phyloP scores from a whole-genome alignment of 1,140 invertebrate genomes.

The Drosophila ironensis region DNA sequence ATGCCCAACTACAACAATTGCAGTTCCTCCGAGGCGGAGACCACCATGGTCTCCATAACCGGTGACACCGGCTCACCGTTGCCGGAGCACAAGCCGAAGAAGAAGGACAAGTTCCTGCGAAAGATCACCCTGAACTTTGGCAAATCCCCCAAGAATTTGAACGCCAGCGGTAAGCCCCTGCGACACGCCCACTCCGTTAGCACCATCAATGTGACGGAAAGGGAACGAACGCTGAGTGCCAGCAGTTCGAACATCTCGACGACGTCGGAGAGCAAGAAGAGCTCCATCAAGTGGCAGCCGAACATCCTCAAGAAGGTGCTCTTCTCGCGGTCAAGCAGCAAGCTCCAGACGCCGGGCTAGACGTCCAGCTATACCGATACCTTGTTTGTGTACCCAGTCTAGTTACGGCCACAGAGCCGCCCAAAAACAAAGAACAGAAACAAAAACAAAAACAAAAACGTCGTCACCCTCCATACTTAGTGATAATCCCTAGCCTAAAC shows the following conservation, averaged over 20 bases:
- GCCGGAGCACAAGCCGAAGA: conserved; percentile 50
- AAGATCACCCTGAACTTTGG: conserved; percentile 42
- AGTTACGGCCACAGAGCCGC: conserved; percentile 6
- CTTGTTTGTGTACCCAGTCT: conserved; percentile 6
- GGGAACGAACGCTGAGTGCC: conserved; percentile 45
- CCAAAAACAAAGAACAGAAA: too few species aligned
- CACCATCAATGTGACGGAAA: conserved; percentile 54
- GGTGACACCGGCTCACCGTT: conserved; percentile 44
- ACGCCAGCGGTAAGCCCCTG: conserved; percentile 31
- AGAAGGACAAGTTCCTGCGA: conserved; percentile 43
- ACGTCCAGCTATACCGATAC: not conserved
- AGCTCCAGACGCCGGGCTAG: conserved; percentile 59
- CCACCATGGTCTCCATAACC: conserved; percentile 27
- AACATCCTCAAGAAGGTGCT: conserved; percentile 62
- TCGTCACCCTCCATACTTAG: conserved; percentile 55
- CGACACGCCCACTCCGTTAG: conserved; percentile 58
- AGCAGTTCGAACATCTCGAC: conserved; percentile 72
- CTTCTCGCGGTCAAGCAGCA: conserved; percentile 66
- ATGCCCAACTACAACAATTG: conserved; percentile 38
- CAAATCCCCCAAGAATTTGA: conserved; percentile 22
- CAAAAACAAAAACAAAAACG: too few species aligned
- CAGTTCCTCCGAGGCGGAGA: conserved; percentile 22
- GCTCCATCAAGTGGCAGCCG: conserved; percentile 54
- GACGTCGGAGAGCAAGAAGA: conserved; percentile 69
- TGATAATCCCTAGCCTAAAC: conserved; percentile 47